Percentiles rank a stretch among this genome's conserved stretches.
Conservation (phyloP, 2,888 invertebrate genomes). For the Oxycera nigricornis region DNA sequence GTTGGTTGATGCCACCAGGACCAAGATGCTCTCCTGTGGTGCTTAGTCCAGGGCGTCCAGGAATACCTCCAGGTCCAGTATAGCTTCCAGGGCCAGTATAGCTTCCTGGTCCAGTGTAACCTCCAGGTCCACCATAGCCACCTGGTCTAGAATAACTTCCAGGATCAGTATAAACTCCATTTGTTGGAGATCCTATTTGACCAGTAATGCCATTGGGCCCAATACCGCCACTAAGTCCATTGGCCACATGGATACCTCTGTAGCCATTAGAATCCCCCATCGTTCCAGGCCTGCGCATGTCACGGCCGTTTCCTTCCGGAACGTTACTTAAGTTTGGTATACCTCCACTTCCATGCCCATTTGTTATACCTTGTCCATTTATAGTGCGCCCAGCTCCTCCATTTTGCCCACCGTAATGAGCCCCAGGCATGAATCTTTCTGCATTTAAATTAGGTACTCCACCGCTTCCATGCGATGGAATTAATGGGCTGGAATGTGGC, state of each 20-base stretch:
- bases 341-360: neutral
- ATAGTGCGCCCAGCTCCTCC: neutral
- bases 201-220: conserved; percentile 30
- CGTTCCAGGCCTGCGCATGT: neutral
- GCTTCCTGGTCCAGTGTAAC: conserved; percentile 40
- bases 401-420: neutral
- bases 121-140: conserved; percentile 38
- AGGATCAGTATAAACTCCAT: conserved; percentile 39
- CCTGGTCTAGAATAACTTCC: conserved; percentile 34
- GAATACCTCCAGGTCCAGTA: conserved; percentile 50
- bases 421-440: conserved; percentile 13
- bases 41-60: conserved; percentile 36
- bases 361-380: neutral
- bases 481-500: neutral
- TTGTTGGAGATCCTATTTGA: too few species aligned
- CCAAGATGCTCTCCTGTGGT: neutral
- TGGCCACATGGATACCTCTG: too few species aligned
- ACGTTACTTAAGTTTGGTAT: too few species aligned
- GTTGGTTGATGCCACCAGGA: conserved; percentile 14
- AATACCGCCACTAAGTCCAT: neutral
- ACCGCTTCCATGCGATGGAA: neutral
- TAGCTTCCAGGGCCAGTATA: conserved; percentile 34
- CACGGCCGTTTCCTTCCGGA: neutral
- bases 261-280: too few species aligned
- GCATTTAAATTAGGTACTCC: neutral